phyloP scores from a whole-genome alignment of 2,113 vertebrate species.

The Megaleporinus macrocephalus region DNA sequence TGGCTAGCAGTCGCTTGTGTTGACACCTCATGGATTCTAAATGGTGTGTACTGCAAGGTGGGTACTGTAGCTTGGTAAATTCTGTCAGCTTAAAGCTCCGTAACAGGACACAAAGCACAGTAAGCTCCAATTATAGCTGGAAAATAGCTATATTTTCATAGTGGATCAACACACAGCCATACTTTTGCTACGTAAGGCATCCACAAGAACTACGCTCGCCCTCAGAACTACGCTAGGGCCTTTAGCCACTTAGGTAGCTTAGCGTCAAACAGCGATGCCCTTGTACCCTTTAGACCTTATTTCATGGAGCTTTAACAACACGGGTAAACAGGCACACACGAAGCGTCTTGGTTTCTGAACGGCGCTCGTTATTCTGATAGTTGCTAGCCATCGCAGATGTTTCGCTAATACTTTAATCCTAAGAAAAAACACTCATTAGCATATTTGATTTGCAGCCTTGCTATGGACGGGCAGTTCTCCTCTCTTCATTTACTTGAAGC shows the following conservation, averaged over 20 bases:
- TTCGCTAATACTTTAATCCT: constrained; percentile 34
- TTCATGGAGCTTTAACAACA: constrained; percentile 13
- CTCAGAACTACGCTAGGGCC: neutral
- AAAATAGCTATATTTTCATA: too few species aligned
- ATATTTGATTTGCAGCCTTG: constrained; percentile 47
- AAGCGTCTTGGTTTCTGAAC: neutral
- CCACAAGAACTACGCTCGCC: neutral
- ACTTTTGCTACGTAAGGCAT: too few species aligned
- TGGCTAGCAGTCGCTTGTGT: too few species aligned
- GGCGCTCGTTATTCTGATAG: neutral
- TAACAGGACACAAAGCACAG: too few species aligned
- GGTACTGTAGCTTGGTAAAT: too few species aligned
- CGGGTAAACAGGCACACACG: neutral
- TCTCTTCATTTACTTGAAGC: constrained; percentile 67
- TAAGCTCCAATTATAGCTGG: too few species aligned
- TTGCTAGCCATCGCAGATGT: constrained; percentile 11
- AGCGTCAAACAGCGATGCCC: neutral
- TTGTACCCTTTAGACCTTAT: neutral
- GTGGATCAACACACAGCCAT: too few species aligned
- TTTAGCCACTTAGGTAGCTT: neutral
- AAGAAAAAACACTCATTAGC: constrained; percentile 43
- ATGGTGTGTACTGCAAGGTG: too few species aligned
- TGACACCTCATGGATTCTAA: too few species aligned
- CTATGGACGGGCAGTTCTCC: constrained; percentile 56
- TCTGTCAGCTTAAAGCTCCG: too few species aligned